Base-by-base conservation (phyloP, 2,888 invertebrate genomes). In the Nipponacmea schrenckii region DNA sequence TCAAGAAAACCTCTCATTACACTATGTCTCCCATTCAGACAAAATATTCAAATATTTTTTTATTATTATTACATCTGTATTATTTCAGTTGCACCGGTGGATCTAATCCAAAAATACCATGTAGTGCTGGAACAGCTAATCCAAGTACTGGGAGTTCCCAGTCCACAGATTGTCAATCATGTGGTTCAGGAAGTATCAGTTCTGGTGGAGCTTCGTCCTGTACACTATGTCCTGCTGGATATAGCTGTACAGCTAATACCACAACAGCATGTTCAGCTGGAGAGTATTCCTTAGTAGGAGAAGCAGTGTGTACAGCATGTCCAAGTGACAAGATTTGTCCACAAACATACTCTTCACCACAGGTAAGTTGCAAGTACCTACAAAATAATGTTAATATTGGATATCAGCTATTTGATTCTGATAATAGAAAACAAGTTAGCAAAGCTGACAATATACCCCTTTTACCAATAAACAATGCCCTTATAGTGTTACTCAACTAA, bases 161-260 rank as follows among this genome's bases (percentile, higher is more conserved):
- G 0, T 64, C 64, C 2, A 12, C 64, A 10, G 80, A 69, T 44
- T 84, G 84, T 74, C 15, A 46, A 24, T 12, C 75, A 4, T 84
- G 84, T 74, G 71, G 67, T 31, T 39, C 79, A 20, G 76, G 67
- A 45, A 74, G 79, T 64, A 77, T 79, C 68, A 83, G 83, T 68
- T 67, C 56, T 0, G 73, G 69, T 10, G 84, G 81, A 0, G 74
- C 84, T 0, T 70, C 75, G 10, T 69, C 77, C 4, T 87, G 87
- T 74, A 77, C 75, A 5, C 48, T 74, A 14, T 87, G 87, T 74
- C 85, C 84, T 14, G 80, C 84, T 4, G 87, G 87, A 0, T 82
- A 72, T 74, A 74, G 72, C 39, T 86, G 86, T 76, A 66, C 80
- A 10, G 50, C 68, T 15, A 46, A 71, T 12, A 76, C 72, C 45